A percentile compares a stretch with the other conserved stretches of the same genome.
Evolutionary conservation across 2,888 invertebrate species (phyloP).

Genomic region (Atrina japonica): DNA sequence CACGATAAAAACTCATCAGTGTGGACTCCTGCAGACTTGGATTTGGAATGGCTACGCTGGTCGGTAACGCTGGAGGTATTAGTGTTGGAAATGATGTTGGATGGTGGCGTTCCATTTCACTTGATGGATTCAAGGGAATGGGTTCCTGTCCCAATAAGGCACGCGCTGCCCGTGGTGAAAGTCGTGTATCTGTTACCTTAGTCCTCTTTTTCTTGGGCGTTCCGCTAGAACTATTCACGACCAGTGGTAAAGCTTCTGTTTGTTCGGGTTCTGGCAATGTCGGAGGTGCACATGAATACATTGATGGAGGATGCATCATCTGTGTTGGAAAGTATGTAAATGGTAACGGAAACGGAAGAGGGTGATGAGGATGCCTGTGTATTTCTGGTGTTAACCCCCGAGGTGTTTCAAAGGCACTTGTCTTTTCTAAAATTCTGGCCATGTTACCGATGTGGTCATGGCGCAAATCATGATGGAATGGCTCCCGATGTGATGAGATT

Average conservation of each 20-base stretch:
- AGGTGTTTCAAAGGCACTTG: conserved; percentile 71
- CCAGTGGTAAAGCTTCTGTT: conserved; percentile 93
- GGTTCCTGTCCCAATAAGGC: conserved; percentile 74
- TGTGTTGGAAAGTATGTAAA: conserved; percentile 85
- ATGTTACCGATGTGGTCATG: conserved; percentile 45
- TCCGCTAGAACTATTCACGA: conserved; percentile 85
- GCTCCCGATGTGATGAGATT: conserved; percentile 29
- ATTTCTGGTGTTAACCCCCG: conserved; percentile 57
- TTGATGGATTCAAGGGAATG: conserved; percentile 54
- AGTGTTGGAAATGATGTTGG: conserved; percentile 86
- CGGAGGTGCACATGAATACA: conserved; percentile 57
- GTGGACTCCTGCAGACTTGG: conserved; percentile 89
- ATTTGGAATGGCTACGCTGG: conserved; percentile 97
- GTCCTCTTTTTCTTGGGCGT: conserved; percentile 96
- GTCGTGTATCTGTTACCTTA: conserved; percentile 88
- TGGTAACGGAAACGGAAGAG: conserved; percentile 75
- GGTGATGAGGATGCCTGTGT: conserved; percentile 67
- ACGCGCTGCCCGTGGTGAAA: conserved; percentile 77
- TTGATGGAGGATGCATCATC: conserved; percentile 63
- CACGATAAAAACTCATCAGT: conserved; percentile 81
- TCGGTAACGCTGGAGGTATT: conserved; percentile 93
- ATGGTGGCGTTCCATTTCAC: conserved; percentile 55
- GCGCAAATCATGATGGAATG: conserved; percentile 26
- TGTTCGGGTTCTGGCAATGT: conserved; percentile 75
- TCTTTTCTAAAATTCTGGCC: conserved; percentile 54